Conservation (phyloP, 1,140 invertebrate genomes). For the Argopecten irradians region DNA sequence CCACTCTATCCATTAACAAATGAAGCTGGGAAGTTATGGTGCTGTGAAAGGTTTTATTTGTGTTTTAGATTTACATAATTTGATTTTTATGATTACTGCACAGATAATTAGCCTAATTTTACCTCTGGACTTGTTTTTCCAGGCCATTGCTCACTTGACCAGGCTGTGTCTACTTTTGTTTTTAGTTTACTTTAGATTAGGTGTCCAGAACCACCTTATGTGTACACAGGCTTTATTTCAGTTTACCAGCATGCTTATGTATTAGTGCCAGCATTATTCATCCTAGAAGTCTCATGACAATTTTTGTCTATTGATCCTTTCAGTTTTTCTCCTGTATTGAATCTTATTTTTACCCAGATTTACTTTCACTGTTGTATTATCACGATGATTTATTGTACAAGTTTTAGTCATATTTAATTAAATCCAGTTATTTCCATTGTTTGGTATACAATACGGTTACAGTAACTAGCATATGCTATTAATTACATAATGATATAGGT, state of each 20-base stretch:
- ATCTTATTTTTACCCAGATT: neutral
- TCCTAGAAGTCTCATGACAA: neutral
- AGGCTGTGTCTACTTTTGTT: neutral
- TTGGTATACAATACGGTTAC: neutral
- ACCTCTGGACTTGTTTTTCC: too few species aligned
- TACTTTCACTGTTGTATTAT: constrained; percentile 6
- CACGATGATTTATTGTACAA: neutral
- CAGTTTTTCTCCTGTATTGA: neutral
- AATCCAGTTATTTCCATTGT: neutral
- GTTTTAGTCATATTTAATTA: neutral
- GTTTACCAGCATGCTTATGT: neutral
- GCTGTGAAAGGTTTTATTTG: neutral
- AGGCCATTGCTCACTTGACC: neutral
- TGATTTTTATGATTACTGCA: neutral
- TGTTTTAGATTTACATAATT: neutral
- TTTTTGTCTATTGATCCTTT: neutral
- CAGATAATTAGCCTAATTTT: too few species aligned
- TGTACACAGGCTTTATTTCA: neutral
- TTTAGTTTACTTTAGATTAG: too few species aligned
- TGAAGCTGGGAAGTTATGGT: neutral
- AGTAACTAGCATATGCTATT: too few species aligned
- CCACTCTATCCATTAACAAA: neutral
- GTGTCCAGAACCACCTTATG: neutral
- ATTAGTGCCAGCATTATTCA: neutral
- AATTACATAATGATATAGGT: too few species aligned